A percentile compares a stretch with the other conserved stretches of the same genome.
Evolutionary conservation across 2,113 vertebrate species (phyloP).

Genomic region (Halcyon senegalensis): DNA sequence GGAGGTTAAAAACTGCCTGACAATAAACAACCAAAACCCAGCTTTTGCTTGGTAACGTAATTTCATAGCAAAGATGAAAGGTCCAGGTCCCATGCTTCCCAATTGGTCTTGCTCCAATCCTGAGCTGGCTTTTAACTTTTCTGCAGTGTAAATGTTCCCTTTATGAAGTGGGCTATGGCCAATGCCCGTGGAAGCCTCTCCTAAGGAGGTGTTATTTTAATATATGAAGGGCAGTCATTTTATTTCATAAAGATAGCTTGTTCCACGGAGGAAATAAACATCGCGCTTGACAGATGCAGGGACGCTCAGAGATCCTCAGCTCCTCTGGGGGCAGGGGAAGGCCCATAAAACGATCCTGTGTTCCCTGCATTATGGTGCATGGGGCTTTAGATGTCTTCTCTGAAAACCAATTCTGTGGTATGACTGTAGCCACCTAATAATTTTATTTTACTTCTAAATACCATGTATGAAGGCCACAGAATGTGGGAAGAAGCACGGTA

Average conservation of each 20-base stretch:
- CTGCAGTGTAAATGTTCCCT: conserved; percentile 73
- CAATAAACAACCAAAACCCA: conserved; percentile 5
- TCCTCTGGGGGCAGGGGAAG: not conserved
- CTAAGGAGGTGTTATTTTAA: conserved; percentile 81
- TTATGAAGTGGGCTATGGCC: conserved; percentile 59
- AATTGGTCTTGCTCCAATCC: conserved; percentile 69
- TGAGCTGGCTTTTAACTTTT: conserved; percentile 53
- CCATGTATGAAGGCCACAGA: not conserved
- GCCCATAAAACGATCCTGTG: conserved; percentile 57
- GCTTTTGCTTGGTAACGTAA: not conserved
- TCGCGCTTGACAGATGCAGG: conserved; percentile 72
- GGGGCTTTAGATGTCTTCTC: conserved; percentile 19
- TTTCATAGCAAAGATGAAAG: conserved; percentile 2
- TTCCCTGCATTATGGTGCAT: conserved; percentile 36
- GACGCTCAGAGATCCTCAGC: conserved; percentile 67
- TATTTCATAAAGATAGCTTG: conserved; percentile 80
- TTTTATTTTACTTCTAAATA: conserved; percentile 37
- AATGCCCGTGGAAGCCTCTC: conserved; percentile 66
- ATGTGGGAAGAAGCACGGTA: not conserved
- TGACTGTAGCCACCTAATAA: conserved; percentile 58
- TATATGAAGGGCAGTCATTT: conserved; percentile 76
- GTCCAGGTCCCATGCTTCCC: conserved; percentile 35
- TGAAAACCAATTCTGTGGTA: conserved; percentile 44
- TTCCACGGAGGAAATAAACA: conserved; percentile 69
- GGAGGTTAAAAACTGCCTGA: not conserved